A percentile compares a stretch with the other conserved stretches of the same genome.
These are phyloP conservation scores for Natrix natrix DNA, from an alignment of 2,797 vertebrate genomes.

Conservation along the genomic window DNA sequence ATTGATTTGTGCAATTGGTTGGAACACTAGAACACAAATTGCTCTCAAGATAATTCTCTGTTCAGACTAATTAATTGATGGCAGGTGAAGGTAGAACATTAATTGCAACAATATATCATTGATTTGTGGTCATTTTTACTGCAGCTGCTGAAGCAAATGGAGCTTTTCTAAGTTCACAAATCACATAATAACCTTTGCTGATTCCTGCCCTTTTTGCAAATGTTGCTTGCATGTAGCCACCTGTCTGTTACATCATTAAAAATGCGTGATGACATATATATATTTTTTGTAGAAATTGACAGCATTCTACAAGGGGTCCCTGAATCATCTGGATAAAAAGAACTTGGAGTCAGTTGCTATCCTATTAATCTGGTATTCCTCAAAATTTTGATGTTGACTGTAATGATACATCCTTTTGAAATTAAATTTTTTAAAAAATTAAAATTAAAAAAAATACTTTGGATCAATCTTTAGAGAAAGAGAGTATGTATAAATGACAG, in stretches of 20 bases:
- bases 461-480: not conserved
- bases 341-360: not conserved
- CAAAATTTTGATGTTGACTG: not conserved
- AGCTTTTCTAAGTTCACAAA: not conserved
- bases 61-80: slow-evolving; percentile 50
- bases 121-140: slow-evolving; percentile 37
- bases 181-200: not conserved
- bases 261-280: not conserved
- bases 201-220: not conserved
- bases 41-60: slow-evolving; percentile 33
- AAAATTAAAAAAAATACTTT: no score
- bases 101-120: slow-evolving; percentile 53
- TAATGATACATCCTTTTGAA: not conserved
- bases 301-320: not conserved
- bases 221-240: not conserved
- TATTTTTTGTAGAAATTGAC: not conserved
- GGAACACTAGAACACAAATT: slow-evolving; percentile 34
- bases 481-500: not conserved
- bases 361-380: not conserved
- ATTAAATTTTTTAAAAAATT: no score
- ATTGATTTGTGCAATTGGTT: slow-evolving; percentile 26
- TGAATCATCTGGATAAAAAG: not conserved
- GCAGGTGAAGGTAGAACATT: slow-evolving; percentile 39
- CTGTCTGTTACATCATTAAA: not conserved
- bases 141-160: not conserved